Evolutionary conservation across 2,888 invertebrate species (phyloP), one percentile per base, ranked within the genome.

Genomic region (Phaedon cochleariae): DNA sequence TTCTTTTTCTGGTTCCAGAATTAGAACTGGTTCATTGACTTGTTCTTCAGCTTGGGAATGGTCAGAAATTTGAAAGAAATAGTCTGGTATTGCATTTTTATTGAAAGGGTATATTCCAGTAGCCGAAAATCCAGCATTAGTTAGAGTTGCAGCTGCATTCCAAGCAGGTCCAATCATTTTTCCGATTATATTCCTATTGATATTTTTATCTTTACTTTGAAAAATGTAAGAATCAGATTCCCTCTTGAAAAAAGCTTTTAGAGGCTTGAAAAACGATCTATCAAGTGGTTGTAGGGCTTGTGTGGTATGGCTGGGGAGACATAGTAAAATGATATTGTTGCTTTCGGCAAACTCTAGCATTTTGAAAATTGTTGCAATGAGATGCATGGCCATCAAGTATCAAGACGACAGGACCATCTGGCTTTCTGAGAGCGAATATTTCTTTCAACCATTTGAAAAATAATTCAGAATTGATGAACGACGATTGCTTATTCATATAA

Each of bases 401-500:
- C n/a, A n/a, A n/a, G n/a, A n/a, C n/a, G n/a, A n/a, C n/a, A n/a
- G n/a, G n/a, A n/a, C n/a, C n/a, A n/a, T n/a, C n/a, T n/a, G n/a
- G n/a, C n/a, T n/a, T n/a, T n/a, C n/a, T n/a, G n/a, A n/a, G n/a
- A n/a, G n/a, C n/a, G n/a, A n/a, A n/a, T n/a, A n/a, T n/a, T n/a
- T n/a, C n/a, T n/a, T n/a, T n/a, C n/a, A n/a, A n/a, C n/a, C n/a
- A n/a, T n/a, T n/a, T n/a, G n/a, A n/a, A n/a, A n/a, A n/a, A n/a
- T n/a, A n/a, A n/a, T n/a, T n/a, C n/a, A n/a, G n/a, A n/a, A n/a
- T n/a, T n/a, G n/a, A n/a, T n/a, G n/a, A n/a, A n/a, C n/a, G n/a
- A n/a, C n/a, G n/a, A n/a, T n/a, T 62, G 41, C 26, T 48, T 57
- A 49, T 62, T 62, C 62, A 62, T 49, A 21, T 46, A 62, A 4